phyloP scores from a whole-genome alignment of 2,888 invertebrate genomes.

The Cryptosula pallasiana region DNA sequence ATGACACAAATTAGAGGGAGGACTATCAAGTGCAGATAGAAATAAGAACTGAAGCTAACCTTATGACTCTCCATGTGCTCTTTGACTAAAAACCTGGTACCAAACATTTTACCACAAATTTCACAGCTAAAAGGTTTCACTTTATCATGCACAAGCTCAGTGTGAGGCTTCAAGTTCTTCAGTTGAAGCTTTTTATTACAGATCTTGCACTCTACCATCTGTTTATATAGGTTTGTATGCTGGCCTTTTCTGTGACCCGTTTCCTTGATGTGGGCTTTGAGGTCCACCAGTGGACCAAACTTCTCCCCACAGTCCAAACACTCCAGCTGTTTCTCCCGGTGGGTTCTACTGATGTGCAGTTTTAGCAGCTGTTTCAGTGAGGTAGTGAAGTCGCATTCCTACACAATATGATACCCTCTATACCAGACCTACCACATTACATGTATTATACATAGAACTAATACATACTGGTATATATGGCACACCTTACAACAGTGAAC shows the following conservation, averaged over 20 bases:
- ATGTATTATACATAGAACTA: too few species aligned
- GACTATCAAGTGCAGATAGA: too few species aligned
- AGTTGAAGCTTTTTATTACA: constrained; percentile 20
- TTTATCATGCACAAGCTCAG: constrained; percentile 18
- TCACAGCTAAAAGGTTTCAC: constrained; percentile 23
- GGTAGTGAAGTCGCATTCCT: constrained; percentile 16
- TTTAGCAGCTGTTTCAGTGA: constrained; percentile 14
- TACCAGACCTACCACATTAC: too few species aligned
- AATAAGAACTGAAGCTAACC: too few species aligned
- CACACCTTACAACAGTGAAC: background rate
- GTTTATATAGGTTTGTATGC: constrained; percentile 1
- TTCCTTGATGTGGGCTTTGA: constrained; percentile 9
- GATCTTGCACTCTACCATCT: constrained; percentile 23
- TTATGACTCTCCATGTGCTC: constrained; percentile 25
- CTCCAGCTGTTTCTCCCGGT: constrained; percentile 13
- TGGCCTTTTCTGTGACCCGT: constrained; percentile 24
- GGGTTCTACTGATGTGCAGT: constrained; percentile 10
- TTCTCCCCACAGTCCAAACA: constrained; percentile 22
- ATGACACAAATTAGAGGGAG: too few species aligned
- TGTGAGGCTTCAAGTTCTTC: constrained; percentile 23
- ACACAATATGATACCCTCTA: too few species aligned
- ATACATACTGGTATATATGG: too few species aligned
- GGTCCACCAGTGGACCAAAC: constrained; percentile 21
- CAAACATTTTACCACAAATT: constrained; percentile 22
- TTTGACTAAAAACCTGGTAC: constrained; percentile 14